Evolutionary conservation across 1,140 invertebrate species (phyloP).

Genomic region (Lepidostoma basale): DNA sequence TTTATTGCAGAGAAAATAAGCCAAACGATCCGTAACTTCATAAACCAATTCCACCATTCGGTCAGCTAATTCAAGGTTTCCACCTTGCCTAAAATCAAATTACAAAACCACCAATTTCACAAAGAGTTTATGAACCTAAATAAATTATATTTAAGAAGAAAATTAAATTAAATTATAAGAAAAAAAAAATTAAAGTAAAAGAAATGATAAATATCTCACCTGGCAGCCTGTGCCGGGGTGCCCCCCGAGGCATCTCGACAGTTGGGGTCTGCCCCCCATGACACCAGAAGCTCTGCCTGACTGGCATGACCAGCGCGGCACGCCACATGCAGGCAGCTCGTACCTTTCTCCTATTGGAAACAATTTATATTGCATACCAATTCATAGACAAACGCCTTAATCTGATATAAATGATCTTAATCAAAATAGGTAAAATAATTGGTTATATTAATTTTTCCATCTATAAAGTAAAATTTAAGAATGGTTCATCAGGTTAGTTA

Average conservation of each 20-base stretch:
- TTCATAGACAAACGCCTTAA: too few species aligned
- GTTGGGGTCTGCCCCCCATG: slow-evolving; percentile 94
- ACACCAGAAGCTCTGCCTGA: slow-evolving; percentile 88
- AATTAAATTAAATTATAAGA: background rate
- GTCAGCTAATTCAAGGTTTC: slow-evolving; percentile 82
- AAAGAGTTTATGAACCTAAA: background rate
- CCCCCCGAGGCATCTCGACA: slow-evolving; percentile 76
- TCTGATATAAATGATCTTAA: too few species aligned
- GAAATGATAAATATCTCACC: slow-evolving; percentile 57
- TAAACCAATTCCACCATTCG: slow-evolving; percentile 90
- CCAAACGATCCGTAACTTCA: slow-evolving; percentile 92
- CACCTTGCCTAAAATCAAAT: slow-evolving; percentile 68
- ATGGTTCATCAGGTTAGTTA: too few species aligned
- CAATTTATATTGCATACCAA: too few species aligned
- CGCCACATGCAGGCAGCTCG: slow-evolving; percentile 91
- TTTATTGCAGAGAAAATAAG: slow-evolving; percentile 84
- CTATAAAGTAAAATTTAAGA: too few species aligned
- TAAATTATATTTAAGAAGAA: background rate
- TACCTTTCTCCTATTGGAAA: slow-evolving; percentile 92
- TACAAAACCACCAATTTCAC: background rate
- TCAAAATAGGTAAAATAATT: too few species aligned
- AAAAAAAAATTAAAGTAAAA: background rate
- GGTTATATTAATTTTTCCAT: too few species aligned
- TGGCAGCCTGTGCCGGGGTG: slow-evolving; percentile 82
- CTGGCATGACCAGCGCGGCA: slow-evolving; percentile 83